These are phyloP conservation scores for Mustelus asterias DNA, from an alignment of 2,113 vertebrate species.

Conservation along the genomic window DNA sequence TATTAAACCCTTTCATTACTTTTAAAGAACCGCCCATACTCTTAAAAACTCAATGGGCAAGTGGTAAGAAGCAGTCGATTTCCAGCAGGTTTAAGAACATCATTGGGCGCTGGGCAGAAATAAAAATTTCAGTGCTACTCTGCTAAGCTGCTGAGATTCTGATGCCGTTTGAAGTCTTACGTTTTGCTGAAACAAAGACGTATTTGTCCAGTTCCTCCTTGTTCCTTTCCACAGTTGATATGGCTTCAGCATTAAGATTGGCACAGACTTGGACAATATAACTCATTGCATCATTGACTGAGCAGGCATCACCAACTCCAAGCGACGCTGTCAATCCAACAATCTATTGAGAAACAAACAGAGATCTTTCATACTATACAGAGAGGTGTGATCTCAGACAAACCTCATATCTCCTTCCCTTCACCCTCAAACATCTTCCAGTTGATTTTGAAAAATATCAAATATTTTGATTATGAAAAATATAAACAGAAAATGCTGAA, in stretches of 20 bases:
- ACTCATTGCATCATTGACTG: slow-evolving; percentile 39
- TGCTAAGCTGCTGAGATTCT: background rate
- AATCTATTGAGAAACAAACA: slow-evolving; percentile 49
- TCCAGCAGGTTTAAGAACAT: background rate
- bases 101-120: background rate
- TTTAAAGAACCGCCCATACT: background rate
- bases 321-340: slow-evolving; percentile 69
- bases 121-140: background rate
- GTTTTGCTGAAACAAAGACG: slow-evolving; percentile 56
- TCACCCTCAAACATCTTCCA: background rate
- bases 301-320: slow-evolving; percentile 59
- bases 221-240: slow-evolving; percentile 62
- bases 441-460: background rate
- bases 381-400: background rate
- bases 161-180: slow-evolving; percentile 44
- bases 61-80: background rate
- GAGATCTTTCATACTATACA: background rate
- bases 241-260: slow-evolving; percentile 55
- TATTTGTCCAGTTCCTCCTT: slow-evolving; percentile 53
- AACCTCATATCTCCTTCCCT: background rate
- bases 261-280: slow-evolving; percentile 64
- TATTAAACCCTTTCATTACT: background rate
- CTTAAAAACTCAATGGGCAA: background rate
- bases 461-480: too few species aligned
- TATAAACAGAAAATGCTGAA: too few species aligned